phyloP scores from a whole-genome alignment of 2,113 vertebrate species.

The Sander lucioperca region DNA sequence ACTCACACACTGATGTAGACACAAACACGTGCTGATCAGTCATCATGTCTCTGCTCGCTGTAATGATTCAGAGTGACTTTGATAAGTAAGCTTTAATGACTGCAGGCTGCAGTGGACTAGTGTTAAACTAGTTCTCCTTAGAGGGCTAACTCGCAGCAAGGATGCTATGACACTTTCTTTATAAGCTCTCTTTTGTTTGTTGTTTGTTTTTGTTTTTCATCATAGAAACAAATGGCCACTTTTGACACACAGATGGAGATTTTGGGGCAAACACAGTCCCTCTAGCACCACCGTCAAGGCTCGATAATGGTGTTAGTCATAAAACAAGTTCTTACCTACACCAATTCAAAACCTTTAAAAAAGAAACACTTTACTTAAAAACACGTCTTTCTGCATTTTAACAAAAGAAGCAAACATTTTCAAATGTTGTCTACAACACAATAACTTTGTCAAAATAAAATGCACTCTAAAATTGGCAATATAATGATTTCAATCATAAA shows the following conservation, averaged over 20 bases:
- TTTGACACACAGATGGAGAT: not conserved
- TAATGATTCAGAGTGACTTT: slow-evolving; percentile 58
- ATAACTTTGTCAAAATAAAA: too few relatives aligned
- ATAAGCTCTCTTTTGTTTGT: not conserved
- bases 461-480: too few relatives aligned
- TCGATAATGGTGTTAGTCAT: too few relatives aligned
- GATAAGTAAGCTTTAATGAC: slow-evolving; percentile 59
- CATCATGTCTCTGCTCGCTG: slow-evolving; percentile 62
- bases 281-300: not conserved
- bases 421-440: too few relatives aligned
- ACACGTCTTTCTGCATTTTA: too few relatives aligned
- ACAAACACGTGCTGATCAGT: slow-evolving; percentile 61
- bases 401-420: too few relatives aligned
- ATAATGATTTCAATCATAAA: too few relatives aligned
- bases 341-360: too few relatives aligned
- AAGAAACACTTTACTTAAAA: too few relatives aligned
- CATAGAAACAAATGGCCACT: not conserved
- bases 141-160: not conserved
- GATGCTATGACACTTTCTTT: not conserved
- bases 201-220: not conserved
- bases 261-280: not conserved
- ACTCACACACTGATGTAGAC: slow-evolving; percentile 45
- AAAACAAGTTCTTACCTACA: too few relatives aligned
- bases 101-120: slow-evolving; percentile 15
- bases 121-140: slow-evolving; percentile 14